Base-by-base conservation (phyloP, 2,113 vertebrate genomes). In the Bubalus kerabau region DNA sequence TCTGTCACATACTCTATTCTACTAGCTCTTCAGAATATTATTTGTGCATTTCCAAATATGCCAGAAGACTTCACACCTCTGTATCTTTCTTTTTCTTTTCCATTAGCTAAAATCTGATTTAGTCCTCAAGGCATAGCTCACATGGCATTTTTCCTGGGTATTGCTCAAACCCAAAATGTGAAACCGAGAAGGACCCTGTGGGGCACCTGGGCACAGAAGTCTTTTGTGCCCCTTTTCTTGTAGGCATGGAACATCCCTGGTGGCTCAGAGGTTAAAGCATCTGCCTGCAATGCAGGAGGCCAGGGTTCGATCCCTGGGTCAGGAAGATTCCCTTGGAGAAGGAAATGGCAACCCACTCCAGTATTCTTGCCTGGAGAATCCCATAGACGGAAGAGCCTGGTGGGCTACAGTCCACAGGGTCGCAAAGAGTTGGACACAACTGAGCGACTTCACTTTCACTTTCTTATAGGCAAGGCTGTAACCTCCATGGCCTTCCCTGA, bases 351-450 rank as follows among this genome's bases (percentile, higher is more conserved):
- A 30, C 13, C 60, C 60, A 62, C 60, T 62, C 28, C 28, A 30
- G 60, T 30, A 30, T 30, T 62, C 60, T 62, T 62, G 60, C 60
- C 60, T 62, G 24, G 60, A 62, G 28, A 62, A 30, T 62, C 60
- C 60, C 28, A 30, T 62, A 13, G 28, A 30, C 1, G 2, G 13
- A 62, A 30, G 6, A 62, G 13, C 26, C 59, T 62, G 13, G 6
- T 62, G 28, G 59, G 59, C 28, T 30, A 62, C 13, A 62, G 59
- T 30, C 59, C 28, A 15, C 0, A 2, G 28, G 28, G 28, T 62
- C 1, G 1, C 13, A 30, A 62, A 62, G 28, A 62, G 13, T 62
- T 1, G 0, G 28, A 62, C 28, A 30, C 0, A 2, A 30, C 60
- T 30, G 60, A 62, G 13, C 0, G 2, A 30, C 28, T 30, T 62